Conservation (phyloP, 2,113 vertebrate genomes). For the Seriola quinqueradiata region DNA sequence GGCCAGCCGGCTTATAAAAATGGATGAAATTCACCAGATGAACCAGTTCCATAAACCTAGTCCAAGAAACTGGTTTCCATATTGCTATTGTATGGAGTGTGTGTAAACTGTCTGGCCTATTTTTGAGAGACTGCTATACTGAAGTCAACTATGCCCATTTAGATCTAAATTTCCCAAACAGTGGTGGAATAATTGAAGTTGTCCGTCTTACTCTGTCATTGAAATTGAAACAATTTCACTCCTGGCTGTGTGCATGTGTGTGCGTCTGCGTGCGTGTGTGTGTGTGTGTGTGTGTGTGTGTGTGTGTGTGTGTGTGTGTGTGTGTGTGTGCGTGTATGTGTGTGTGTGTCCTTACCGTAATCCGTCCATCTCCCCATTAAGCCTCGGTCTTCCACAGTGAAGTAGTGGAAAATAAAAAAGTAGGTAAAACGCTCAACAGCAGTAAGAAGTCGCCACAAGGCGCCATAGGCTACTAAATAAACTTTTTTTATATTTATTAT, state of each 20-base stretch:
- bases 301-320: slow-evolving; percentile 5
- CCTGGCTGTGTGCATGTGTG: not conserved
- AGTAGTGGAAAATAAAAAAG: slow-evolving; percentile 23
- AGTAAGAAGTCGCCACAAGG: not conserved
- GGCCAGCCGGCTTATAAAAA: not conserved
- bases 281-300: not conserved
- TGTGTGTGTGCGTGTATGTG: not conserved
- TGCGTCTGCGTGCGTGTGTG: not conserved
- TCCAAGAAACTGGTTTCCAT: slow-evolving; percentile 4
- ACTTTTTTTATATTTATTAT: not conserved
- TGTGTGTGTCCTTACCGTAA: slow-evolving; percentile 75
- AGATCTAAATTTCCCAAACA: not conserved
- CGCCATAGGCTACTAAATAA: not conserved
- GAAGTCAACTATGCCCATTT: not conserved
- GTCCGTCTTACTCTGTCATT: not conserved
- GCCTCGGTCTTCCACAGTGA: slow-evolving; percentile 18
- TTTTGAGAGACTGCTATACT: not conserved
- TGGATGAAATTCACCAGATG: slow-evolving; percentile 16
- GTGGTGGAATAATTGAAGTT: not conserved
- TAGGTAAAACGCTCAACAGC: not conserved
- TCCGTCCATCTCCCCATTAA: slow-evolving; percentile 48
- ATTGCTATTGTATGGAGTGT: not conserved
- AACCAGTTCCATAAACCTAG: not conserved
- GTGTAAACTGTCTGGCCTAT: not conserved
- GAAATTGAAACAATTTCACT: not conserved